Conservation (phyloP, 2,797 vertebrate genomes). For the Mus spretus region DNA sequence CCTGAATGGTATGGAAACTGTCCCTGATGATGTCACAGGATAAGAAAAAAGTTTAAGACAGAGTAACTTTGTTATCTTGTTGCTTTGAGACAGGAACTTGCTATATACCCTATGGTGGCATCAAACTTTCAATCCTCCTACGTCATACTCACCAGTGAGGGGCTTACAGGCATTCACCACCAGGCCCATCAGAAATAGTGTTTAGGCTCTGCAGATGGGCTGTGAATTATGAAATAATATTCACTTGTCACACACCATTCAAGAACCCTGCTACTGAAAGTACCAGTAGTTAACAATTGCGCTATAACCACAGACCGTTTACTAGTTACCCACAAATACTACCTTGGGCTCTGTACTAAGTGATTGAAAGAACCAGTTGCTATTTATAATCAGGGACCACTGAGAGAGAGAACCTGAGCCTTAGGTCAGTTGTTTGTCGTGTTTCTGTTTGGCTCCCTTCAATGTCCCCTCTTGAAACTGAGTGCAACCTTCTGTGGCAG, state of each 20-base stretch:
- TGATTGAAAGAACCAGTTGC: background rate
- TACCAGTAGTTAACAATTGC: conserved; percentile 38
- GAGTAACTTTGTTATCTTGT: background rate
- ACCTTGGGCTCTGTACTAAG: background rate
- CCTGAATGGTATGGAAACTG: background rate
- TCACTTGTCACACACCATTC: conserved; percentile 72
- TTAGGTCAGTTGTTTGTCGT: background rate
- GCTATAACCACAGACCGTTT: background rate
- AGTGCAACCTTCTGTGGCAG: background rate
- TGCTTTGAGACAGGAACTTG: background rate
- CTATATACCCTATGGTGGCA: background rate
- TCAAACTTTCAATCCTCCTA: background rate
- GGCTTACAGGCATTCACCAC: background rate
- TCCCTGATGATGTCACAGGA: background rate
- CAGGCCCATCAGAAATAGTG: background rate
- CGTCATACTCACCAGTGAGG: background rate
- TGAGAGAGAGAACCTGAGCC: background rate
- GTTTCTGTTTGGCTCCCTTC: background rate
- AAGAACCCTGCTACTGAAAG: conserved; percentile 67
- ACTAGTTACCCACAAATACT: background rate
- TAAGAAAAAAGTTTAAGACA: background rate
- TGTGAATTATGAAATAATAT: background rate
- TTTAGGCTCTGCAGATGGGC: background rate
- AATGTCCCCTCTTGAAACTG: background rate
- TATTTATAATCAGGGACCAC: background rate